These are phyloP conservation scores for Pseudomyrmex cubaensis DNA, from an alignment of 1,140 invertebrate species.

Conservation along the genomic window DNA sequence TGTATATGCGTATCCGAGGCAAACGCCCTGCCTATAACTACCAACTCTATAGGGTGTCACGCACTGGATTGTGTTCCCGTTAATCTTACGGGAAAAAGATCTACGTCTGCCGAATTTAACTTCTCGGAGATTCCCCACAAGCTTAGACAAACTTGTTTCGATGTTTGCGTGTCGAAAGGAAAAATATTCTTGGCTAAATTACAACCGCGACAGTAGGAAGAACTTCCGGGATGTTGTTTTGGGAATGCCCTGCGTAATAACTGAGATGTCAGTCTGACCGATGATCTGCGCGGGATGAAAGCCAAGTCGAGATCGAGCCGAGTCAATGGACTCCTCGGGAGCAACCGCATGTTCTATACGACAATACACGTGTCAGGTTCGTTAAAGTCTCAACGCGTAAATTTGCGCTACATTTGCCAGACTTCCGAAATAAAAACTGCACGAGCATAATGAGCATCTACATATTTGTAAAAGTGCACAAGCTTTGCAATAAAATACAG, in stretches of 20 bases:
- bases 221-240: neutral
- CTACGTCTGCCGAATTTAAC: neutral
- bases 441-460: neutral
- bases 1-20: neutral
- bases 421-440: neutral
- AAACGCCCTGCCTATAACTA: constrained; percentile 32
- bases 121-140: neutral
- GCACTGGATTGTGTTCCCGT: constrained; percentile 18
- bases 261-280: neutral
- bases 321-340: constrained; percentile 25
- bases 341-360: neutral
- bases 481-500: neutral
- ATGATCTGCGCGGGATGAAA: constrained; percentile 12
- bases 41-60: constrained; percentile 50
- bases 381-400: constrained; percentile 16
- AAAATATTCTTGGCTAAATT: neutral
- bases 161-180: no score
- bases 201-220: neutral
- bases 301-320: constrained; percentile 19
- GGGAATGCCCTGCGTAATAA: constrained; percentile 2
- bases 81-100: no score
- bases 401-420: constrained; percentile 14
- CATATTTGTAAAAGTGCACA: constrained; percentile 6
- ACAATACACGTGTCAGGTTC: constrained; percentile 27
- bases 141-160: no score